Conservation (phyloP, 1,140 invertebrate species). For the Zaprionus nigranus region DNA sequence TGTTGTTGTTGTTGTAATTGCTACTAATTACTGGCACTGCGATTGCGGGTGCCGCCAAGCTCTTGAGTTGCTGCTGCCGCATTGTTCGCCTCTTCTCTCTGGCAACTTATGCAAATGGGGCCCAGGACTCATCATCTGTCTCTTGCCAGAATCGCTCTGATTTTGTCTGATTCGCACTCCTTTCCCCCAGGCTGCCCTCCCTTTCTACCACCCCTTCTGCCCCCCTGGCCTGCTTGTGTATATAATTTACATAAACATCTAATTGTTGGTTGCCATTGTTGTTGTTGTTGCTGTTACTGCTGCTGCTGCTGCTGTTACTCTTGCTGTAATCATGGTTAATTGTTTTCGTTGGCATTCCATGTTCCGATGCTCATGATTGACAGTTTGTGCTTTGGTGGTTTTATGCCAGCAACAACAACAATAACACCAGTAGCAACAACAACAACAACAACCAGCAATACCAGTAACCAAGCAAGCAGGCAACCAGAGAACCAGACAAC, state of each 20-base stretch:
- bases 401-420: conserved; percentile 38
- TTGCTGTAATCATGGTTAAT: conserved; percentile 79
- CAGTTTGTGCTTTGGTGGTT: conserved; percentile 77
- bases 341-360: conserved; percentile 78
- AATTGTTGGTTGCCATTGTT: conserved; percentile 72
- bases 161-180: conserved; percentile 25
- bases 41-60: conserved; percentile 43
- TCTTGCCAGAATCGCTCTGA: conserved; percentile 19
- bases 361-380: conserved; percentile 74
- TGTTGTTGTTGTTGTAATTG: conserved; percentile 63
- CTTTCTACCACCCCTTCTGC: neutral
- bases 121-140: conserved; percentile 35
- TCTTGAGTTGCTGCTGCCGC: neutral
- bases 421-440: neutral
- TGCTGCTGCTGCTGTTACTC: conserved; percentile 32
- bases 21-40: conserved; percentile 70
- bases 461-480: neutral
- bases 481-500: conserved; percentile 5
- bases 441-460: too few relatives aligned
- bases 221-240: conserved; percentile 31
- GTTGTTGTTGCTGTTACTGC: conserved; percentile 14
- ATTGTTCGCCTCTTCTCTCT: conserved; percentile 10
- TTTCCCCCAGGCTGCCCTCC: conserved; percentile 12
- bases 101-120: conserved; percentile 71
- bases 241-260: conserved; percentile 82